A percentile compares a stretch with the other conserved stretches of the same genome.
Evolutionary conservation across 2,797 vertebrate genomes (phyloP).

Genomic region (Heliangelus exortis): DNA sequence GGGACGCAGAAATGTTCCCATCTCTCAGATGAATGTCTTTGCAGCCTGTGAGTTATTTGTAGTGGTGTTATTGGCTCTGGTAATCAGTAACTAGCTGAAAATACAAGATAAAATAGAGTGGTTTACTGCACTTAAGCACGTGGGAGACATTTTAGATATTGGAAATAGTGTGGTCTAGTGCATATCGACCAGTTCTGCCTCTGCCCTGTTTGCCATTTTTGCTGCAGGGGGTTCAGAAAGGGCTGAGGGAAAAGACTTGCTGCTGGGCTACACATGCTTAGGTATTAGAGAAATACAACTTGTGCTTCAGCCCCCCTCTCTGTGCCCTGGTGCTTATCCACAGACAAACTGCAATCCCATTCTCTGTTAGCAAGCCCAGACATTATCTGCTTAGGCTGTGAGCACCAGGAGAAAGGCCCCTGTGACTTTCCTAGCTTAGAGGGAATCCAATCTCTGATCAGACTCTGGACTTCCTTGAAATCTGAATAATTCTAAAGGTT

Average conservation of each 20-base stretch:
- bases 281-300: neutral
- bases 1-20: neutral
- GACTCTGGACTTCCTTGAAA: slow-evolving; percentile 20
- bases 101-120: neutral
- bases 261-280: neutral
- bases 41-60: neutral
- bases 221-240: rapidly evolving
- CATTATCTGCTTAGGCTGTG: neutral
- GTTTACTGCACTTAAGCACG: neutral
- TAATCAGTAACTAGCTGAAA: neutral
- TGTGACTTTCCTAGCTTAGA: neutral
- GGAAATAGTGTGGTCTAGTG: rapidly evolving
- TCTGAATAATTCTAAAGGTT: neutral
- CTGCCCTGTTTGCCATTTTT: neutral
- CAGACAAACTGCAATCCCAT: neutral
- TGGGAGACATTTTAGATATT: neutral
- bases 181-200: neutral
- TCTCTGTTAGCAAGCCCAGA: neutral
- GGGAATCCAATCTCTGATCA: neutral
- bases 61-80: neutral
- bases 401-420: neutral
- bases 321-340: neutral
- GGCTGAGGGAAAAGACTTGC: neutral
- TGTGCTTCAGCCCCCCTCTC: neutral
- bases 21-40: neutral